Evolutionary conservation across 2,888 invertebrate species (phyloP).

Genomic region (Oligia fasciuncula): DNA sequence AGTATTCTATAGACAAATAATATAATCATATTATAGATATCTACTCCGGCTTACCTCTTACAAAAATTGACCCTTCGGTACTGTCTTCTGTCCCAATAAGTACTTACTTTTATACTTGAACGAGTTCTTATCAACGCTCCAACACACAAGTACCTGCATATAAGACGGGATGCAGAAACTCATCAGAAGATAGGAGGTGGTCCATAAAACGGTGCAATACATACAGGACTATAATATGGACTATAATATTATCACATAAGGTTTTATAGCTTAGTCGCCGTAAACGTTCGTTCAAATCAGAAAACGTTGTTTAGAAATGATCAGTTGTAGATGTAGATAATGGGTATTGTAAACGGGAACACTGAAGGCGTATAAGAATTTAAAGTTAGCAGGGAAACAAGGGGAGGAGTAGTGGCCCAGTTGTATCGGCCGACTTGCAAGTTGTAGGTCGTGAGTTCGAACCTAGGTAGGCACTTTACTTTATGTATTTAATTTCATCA

Average conservation of each 20-base stretch:
- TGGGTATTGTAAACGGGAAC: neutral
- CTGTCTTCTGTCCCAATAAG: too few species aligned
- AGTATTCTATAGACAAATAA: too few species aligned
- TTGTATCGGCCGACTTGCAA: too few species aligned
- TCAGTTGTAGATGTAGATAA: neutral
- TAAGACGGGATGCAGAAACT: constrained; percentile 7
- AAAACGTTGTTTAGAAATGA: constrained; percentile 2
- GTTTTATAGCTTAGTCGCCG: constrained; percentile 36
- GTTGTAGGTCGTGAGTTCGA: too few species aligned
- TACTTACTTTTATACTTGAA: too few species aligned
- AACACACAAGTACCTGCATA: neutral
- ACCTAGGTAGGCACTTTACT: too few species aligned
- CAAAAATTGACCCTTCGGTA: too few species aligned
- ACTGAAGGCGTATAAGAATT: neutral
- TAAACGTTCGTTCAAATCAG: constrained; percentile 41
- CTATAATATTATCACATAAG: neutral
- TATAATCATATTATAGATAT: too few species aligned
- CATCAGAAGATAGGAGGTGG: constrained; percentile 6
- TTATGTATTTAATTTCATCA: too few species aligned
- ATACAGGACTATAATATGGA: neutral
- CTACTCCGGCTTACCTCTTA: too few species aligned
- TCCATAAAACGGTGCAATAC: constrained; percentile 36
- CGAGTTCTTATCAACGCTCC: neutral
- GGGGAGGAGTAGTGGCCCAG: too few species aligned
- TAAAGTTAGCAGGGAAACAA: neutral